Percentiles rank a stretch among this genome's conserved stretches.
Evolutionary conservation across 2,888 invertebrate genomes (phyloP).

Genomic region (Drosophila infuscata): DNA sequence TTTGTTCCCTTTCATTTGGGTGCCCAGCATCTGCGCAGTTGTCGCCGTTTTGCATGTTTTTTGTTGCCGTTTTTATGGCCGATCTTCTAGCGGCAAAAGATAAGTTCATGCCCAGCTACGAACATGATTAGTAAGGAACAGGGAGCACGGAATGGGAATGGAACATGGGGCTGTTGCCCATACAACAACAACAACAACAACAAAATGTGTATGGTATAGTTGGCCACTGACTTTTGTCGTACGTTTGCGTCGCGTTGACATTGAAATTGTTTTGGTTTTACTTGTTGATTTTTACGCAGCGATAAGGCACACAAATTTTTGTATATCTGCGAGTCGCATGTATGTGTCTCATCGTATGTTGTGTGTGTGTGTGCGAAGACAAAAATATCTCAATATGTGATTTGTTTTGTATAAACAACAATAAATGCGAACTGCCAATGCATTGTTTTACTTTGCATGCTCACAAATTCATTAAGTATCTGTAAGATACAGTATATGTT

Average conservation of each 20-base stretch:
- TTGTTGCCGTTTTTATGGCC: conserved; percentile 69
- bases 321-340: conserved; percentile 1
- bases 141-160: conserved; percentile 8
- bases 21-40: conserved; percentile 76
- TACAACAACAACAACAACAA: conserved; percentile 8
- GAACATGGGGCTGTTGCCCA: background rate
- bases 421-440: conserved; percentile 51
- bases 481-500: conserved; percentile 21
- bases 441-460: conserved; percentile 35
- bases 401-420: conserved; percentile 76
- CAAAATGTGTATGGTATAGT: conserved; percentile 52
- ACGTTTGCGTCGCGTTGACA: conserved; percentile 71
- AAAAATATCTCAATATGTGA: conserved; percentile 63
- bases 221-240: conserved; percentile 70
- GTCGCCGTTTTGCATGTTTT: conserved; percentile 73
- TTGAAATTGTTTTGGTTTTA: conserved; percentile 75
- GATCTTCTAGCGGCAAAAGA: conserved; percentile 69
- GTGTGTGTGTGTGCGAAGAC: conserved; percentile 29
- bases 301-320: conserved; percentile 74
- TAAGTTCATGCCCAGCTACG: conserved; percentile 52
- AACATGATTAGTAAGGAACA: conserved; percentile 41
- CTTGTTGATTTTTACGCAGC: conserved; percentile 76
- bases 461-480: conserved; percentile 16
- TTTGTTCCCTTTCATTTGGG: conserved; percentile 46
- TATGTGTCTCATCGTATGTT: conserved; percentile 16